phyloP scores from a whole-genome alignment of 2,797 vertebrate genomes.

The Coranthus polyacanthus region DNA sequence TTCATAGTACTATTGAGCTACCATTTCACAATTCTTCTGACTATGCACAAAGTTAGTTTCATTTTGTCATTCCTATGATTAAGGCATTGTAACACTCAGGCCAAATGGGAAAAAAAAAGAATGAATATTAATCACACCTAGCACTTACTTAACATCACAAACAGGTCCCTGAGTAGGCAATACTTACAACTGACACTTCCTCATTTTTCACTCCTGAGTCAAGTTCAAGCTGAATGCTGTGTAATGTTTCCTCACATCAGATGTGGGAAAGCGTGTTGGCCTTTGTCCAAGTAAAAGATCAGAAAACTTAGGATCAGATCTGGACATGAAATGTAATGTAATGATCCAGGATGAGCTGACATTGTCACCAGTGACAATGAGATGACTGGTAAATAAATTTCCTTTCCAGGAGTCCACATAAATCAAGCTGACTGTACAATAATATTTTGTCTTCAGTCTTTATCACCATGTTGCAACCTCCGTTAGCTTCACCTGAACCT shows the following conservation, averaged over 20 bases:
- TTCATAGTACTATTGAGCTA: background rate
- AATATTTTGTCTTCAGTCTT: background rate
- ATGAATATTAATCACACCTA: background rate
- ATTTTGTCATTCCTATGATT: background rate
- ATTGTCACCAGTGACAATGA: too few species aligned
- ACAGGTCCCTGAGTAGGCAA: constrained; percentile 1
- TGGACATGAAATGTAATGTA: background rate
- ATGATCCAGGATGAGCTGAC: too few species aligned
- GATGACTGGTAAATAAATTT: background rate
- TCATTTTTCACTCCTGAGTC: background rate
- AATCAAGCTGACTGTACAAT: background rate
- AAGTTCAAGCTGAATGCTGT: background rate
- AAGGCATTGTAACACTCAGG: background rate
- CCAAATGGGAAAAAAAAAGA: background rate
- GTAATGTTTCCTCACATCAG: background rate
- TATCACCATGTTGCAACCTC: background rate
- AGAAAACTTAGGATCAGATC: background rate
- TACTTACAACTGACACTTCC: background rate
- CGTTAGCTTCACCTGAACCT: background rate
- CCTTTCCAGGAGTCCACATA: background rate
- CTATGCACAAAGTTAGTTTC: too few species aligned
- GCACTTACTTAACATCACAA: background rate
- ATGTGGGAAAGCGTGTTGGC: too few species aligned
- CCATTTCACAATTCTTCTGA: background rate
- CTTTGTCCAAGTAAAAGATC: background rate